Base-by-base conservation (phyloP, 2,888 invertebrate species). In the Drosophila borealis region DNA sequence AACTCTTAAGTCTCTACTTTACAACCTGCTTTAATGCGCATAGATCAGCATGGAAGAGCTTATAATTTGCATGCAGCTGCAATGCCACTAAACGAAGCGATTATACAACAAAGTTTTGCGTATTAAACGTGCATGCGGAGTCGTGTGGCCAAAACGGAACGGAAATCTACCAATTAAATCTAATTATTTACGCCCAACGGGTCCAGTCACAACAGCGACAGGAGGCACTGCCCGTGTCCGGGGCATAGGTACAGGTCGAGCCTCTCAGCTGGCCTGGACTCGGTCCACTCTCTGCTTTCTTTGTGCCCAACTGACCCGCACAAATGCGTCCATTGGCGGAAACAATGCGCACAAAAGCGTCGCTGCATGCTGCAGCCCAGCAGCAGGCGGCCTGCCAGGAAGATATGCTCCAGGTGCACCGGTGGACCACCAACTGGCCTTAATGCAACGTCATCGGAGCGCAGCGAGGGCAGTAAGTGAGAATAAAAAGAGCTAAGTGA, bases 261-360 rank as follows among this genome's bases (percentile, higher is more conserved):
- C n/a, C 25, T 19, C 21, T 45, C 55, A 33, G 59, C 53, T 74
- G 59, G 73, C 54, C 56, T 41, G 53, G 50, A 67, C 29, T 66
- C 61, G 34, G 61, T 41, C 36, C 62, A 21, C 42, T 45, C 41
- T 55, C 44, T 45, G 69, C 77, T 77, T 79, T 88, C 80, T 77
- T 69, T 81, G 74, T 82, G 65, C 70, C 77, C 77, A 83, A 82
- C 83, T 83, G 88, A 88, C 88, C 83, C 83, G 88, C 88, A 83
- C 86, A 88, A 83, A 83, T 83, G 83, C 83, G 86, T 85, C 88
- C 80, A 83, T 83, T 83, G 88, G 88, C 83, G 77, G 71, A 85
- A 83, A 83, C 83, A 88, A 83, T 83, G 86, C 88, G 70, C 72
- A 85, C 77, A 85, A 82, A 85, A 71, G 83, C 72, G 60, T n/a